Percentiles rank a stretch among this genome's conserved stretches.
Evolutionary conservation across 2,888 invertebrate genomes (phyloP).

Genomic region (Cylindroiulus punctatus): DNA sequence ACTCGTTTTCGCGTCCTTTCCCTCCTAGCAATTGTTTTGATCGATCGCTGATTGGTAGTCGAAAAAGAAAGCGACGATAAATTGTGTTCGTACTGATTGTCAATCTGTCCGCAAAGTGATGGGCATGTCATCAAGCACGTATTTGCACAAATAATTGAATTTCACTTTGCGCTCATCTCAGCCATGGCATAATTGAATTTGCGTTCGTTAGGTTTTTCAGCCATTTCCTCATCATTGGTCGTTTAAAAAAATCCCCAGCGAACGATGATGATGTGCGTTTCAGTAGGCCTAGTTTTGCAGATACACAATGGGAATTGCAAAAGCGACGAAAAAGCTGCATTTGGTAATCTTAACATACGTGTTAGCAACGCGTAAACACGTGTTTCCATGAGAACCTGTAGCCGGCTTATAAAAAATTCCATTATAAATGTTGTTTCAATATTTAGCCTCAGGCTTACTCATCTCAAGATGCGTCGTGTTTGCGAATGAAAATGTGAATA

Average conservation of each 20-base stretch:
- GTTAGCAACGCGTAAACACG: too few species aligned
- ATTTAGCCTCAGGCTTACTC: too few species aligned
- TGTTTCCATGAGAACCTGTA: too few species aligned
- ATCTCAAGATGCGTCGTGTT: too few species aligned
- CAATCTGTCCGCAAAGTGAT: background rate
- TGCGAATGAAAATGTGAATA: too few species aligned
- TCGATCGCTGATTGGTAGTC: background rate
- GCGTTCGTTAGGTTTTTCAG: background rate
- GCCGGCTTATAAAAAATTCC: too few species aligned
- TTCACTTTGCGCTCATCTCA: background rate
- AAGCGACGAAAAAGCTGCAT: background rate
- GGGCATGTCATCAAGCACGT: background rate
- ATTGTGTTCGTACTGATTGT: background rate
- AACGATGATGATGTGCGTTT: background rate
- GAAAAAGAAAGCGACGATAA: background rate
- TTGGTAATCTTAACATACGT: too few species aligned
- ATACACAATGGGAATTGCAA: background rate
- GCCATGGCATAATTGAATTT: constrained; percentile 37
- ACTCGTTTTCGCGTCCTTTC: background rate
- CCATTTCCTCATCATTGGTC: background rate
- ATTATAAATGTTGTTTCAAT: too few species aligned
- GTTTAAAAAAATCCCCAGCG: background rate
- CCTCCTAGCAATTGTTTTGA: too few species aligned
- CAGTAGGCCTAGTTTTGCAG: background rate
- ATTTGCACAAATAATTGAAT: constrained; percentile 30